Percentiles rank a stretch among this genome's conserved stretches.
phyloP scores from a whole-genome alignment of 2,113 vertebrate species.

The Bufo gargarizans region DNA sequence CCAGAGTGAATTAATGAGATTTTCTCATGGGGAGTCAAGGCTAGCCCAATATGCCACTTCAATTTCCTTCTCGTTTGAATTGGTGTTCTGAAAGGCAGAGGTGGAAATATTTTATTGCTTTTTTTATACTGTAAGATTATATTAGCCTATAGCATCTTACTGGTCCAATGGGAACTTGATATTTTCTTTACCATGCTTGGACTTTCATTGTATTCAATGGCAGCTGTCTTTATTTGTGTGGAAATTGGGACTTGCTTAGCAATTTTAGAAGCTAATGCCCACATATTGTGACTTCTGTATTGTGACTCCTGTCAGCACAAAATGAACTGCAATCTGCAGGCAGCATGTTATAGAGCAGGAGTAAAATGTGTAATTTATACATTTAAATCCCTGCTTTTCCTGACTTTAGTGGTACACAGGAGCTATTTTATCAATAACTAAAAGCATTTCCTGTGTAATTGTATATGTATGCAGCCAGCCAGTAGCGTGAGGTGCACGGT shows the following conservation, averaged over 20 bases:
- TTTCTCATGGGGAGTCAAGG: constrained; percentile 89
- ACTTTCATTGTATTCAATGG: constrained; percentile 67
- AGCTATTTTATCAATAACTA: too few relatives aligned
- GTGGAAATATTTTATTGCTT: constrained; percentile 80
- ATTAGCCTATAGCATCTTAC: constrained; percentile 69
- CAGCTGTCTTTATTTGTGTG: constrained; percentile 69
- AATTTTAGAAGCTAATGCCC: constrained; percentile 77
- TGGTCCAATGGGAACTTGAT: constrained; percentile 67
- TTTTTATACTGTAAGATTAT: constrained; percentile 74
- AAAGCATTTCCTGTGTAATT: too few relatives aligned
- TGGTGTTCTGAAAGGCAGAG: constrained; percentile 83
- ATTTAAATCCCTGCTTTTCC: too few relatives aligned
- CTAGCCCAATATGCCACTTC: constrained; percentile 75
- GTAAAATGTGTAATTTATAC: too few relatives aligned
- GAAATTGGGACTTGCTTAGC: constrained; percentile 75
- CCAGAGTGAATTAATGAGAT: constrained; percentile 98
- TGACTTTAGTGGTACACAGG: too few relatives aligned
- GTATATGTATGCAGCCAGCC: too few relatives aligned
- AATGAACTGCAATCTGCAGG: too few relatives aligned
- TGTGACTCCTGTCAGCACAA: too few relatives aligned
- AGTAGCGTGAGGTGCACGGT: too few relatives aligned
- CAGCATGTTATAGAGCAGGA: too few relatives aligned
- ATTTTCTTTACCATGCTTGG: constrained; percentile 61
- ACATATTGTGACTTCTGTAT: constrained; percentile 71
- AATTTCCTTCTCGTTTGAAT: constrained; percentile 72